Conservation (phyloP, 1,140 invertebrate species). For the Penaeus vannamei region DNA sequence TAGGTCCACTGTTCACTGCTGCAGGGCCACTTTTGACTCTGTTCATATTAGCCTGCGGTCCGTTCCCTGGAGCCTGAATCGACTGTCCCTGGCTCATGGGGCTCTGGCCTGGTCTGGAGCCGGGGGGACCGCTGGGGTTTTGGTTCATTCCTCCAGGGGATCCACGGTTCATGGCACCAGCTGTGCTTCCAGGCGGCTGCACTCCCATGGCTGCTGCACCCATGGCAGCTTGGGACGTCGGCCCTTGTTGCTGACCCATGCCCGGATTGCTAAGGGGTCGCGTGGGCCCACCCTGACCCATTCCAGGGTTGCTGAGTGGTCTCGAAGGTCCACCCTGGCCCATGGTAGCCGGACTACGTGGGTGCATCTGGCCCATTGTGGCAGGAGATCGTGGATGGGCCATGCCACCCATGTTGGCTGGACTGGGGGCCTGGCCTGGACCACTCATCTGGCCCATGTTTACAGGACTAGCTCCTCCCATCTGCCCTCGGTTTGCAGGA, state of each 20-base stretch:
- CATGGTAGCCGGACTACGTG: slow-evolving; percentile 65
- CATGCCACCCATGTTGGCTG: slow-evolving; percentile 65
- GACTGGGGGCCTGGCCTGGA: slow-evolving; percentile 64
- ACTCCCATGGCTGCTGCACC: slow-evolving; percentile 42
- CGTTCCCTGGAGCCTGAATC: slow-evolving; percentile 45
- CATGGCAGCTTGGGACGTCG: slow-evolving; percentile 33
- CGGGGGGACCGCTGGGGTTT: slow-evolving; percentile 37
- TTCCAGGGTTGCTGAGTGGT: slow-evolving; percentile 66
- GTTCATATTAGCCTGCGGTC: slow-evolving; percentile 49
- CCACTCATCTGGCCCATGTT: slow-evolving; percentile 66
- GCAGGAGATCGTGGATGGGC: slow-evolving; percentile 63
- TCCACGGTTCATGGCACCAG: slow-evolving; percentile 52
- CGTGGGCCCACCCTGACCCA: slow-evolving; percentile 61
- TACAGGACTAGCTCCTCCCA: slow-evolving; percentile 66
- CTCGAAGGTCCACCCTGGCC: slow-evolving; percentile 63
- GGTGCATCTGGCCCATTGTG: slow-evolving; percentile 64
- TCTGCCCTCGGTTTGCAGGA: slow-evolving; percentile 66
- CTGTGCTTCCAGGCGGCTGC: slow-evolving; percentile 44
- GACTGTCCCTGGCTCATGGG: slow-evolving; percentile 54
- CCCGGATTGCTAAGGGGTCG: slow-evolving; percentile 60
- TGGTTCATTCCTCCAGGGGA: slow-evolving; percentile 52
- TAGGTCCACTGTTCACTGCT: slow-evolving; percentile 54
- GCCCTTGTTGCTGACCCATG: slow-evolving; percentile 58
- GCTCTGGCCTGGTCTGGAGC: slow-evolving; percentile 45
- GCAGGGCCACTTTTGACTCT: slow-evolving; percentile 51